A percentile compares a stretch with the other conserved stretches of the same genome.
Evolutionary conservation across 2,888 invertebrate genomes (phyloP).

Genomic region (Glaucopsyche alexis): DNA sequence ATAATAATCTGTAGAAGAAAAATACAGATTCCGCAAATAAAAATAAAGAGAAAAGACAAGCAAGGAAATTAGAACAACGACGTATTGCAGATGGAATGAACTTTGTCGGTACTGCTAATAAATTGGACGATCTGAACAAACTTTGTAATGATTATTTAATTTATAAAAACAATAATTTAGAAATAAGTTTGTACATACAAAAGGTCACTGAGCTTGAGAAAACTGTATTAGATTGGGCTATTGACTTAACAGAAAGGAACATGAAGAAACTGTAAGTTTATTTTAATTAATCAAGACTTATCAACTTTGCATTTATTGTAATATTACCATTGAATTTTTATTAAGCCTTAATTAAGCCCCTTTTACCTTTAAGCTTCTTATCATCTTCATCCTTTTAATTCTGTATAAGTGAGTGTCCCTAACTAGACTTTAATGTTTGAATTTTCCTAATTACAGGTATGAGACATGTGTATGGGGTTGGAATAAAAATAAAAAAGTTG

Average conservation of each 20-base stretch:
- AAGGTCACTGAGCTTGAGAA: slow-evolving; percentile 79
- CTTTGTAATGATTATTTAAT: slow-evolving; percentile 81
- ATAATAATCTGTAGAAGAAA: slow-evolving; percentile 71
- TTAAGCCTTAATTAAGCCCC: too few species aligned
- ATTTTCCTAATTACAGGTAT: slow-evolving; percentile 67
- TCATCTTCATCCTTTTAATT: too few species aligned
- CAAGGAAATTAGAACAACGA: slow-evolving; percentile 81
- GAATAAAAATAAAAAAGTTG: slow-evolving; percentile 85
- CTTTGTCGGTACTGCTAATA: slow-evolving; percentile 82
- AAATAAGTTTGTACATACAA: slow-evolving; percentile 81
- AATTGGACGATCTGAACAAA: slow-evolving; percentile 78
- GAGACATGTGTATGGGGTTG: slow-evolving; percentile 90
- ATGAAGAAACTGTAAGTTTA: slow-evolving; percentile 86
- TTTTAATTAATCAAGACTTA: not conserved
- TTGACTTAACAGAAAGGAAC: slow-evolving; percentile 87
- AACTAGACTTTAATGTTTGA: not conserved
- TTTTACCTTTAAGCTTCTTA: too few species aligned
- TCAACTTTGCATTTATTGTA: not conserved
- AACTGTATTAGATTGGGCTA: slow-evolving; percentile 83
- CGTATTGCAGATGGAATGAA: slow-evolving; percentile 81
- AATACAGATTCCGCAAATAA: slow-evolving; percentile 63
- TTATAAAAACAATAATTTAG: slow-evolving; percentile 81
- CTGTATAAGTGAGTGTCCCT: too few species aligned
- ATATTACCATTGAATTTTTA: too few species aligned
- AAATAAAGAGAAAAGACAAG: slow-evolving; percentile 82